A percentile compares a stretch with the other conserved stretches of the same genome.
Conservation (phyloP, 2,113 vertebrate species). For the Mixornis gularis region DNA sequence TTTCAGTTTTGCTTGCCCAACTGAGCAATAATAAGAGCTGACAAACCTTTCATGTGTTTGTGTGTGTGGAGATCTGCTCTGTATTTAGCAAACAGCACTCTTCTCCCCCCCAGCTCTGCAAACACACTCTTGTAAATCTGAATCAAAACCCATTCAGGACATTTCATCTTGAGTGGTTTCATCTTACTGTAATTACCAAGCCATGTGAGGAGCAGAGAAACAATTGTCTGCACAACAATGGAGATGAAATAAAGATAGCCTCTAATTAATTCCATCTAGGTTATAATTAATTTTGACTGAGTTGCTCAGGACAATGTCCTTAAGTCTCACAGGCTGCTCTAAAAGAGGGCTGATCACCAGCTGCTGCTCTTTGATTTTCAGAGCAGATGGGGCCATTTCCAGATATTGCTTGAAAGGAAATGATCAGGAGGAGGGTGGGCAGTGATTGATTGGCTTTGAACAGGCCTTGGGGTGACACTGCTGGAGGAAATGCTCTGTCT, state of each 20-base stretch:
- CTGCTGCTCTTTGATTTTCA: slow-evolving; percentile 43
- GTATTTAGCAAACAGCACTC: not conserved
- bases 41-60: not conserved
- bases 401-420: slow-evolving; percentile 29
- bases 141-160: not conserved
- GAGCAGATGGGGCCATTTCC: slow-evolving; percentile 33
- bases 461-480: not conserved
- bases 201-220: not conserved
- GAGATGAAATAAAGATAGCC: slow-evolving; percentile 39
- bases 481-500: not conserved
- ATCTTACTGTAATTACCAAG: slow-evolving; percentile 40
- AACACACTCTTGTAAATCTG: not conserved
- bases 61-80: not conserved
- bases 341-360: slow-evolving; percentile 16
- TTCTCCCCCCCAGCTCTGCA: not conserved
- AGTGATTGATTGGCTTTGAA: not conserved
- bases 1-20: not conserved
- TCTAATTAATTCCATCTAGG: slow-evolving; percentile 27
- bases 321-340: not conserved
- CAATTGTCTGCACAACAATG: slow-evolving; percentile 28
- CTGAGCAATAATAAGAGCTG: not conserved
- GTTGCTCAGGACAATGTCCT: slow-evolving; percentile 12
- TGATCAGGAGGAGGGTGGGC: not conserved
- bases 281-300: slow-evolving; percentile 37
- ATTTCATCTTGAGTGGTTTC: slow-evolving; percentile 25